phyloP scores from a whole-genome alignment of 2,797 vertebrate genomes.

The Nasua narica region DNA sequence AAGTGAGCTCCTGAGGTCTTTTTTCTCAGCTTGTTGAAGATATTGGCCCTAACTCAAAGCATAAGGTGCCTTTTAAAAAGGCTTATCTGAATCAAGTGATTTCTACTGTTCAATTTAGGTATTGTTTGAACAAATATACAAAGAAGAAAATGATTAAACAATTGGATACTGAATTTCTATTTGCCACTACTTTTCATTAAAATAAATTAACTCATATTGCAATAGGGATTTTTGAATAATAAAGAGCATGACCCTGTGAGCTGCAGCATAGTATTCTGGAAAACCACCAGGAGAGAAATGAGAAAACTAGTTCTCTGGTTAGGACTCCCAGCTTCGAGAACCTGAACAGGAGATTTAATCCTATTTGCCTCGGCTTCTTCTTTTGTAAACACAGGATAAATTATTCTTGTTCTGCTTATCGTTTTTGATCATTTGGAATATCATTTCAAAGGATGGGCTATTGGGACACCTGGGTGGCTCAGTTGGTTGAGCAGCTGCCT shows the following conservation, averaged over 20 bases:
- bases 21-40: neutral
- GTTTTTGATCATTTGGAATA: neutral
- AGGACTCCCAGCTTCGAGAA: neutral
- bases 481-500: too few species aligned
- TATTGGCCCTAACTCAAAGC: neutral
- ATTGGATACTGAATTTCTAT: neutral
- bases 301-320: neutral
- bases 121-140: neutral
- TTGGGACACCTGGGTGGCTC: too few species aligned
- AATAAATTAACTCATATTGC: neutral
- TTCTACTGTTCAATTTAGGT: neutral
- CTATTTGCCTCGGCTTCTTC: neutral
- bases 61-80: neutral
- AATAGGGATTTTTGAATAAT: rapidly evolving
- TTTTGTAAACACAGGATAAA: neutral
- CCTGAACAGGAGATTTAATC: neutral
- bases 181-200: neutral
- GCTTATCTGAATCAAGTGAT: neutral
- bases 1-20: neutral
- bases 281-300: neutral
- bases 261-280: too few species aligned
- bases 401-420: neutral
- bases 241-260: neutral
- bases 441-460: neutral
- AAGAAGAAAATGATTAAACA: neutral